Percentiles rank a stretch among this genome's conserved stretches.
phyloP scores from a whole-genome alignment of 2,113 vertebrate genomes.

The Albula glossodonta region DNA sequence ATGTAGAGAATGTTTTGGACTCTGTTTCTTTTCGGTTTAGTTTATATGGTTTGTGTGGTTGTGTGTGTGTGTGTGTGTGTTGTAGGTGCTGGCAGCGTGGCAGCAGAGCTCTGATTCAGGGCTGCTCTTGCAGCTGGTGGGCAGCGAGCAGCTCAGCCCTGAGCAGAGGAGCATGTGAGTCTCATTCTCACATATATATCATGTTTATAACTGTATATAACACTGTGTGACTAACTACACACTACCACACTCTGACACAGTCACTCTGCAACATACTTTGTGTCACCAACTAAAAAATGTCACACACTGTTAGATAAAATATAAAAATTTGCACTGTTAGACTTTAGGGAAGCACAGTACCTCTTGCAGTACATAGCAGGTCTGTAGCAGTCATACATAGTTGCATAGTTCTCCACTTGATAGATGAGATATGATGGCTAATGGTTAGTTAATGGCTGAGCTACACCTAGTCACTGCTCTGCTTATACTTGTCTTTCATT shows the following conservation, averaged over 20 bases:
- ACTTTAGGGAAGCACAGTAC: too few species aligned
- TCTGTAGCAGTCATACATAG: too few species aligned
- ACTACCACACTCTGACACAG: neutral
- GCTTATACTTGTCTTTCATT: too few species aligned
- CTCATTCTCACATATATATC: neutral
- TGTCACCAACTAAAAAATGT: too few species aligned
- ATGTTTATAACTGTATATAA: neutral
- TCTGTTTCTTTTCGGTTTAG: neutral
- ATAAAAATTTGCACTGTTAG: too few species aligned
- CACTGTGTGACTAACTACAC: neutral
- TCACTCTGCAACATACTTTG: neutral
- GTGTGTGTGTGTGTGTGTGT: conserved; percentile 10
- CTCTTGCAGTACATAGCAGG: too few species aligned
- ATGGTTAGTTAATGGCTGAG: too few species aligned
- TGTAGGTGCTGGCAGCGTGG: conserved; percentile 17
- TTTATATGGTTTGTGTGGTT: neutral
- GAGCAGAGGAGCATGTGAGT: conserved; percentile 81
- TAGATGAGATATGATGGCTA: too few species aligned
- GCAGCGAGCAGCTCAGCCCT: conserved; percentile 74
- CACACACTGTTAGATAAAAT: too few species aligned
- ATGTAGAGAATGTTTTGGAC: too few species aligned
- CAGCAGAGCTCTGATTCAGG: conserved; percentile 69
- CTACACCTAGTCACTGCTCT: too few species aligned
- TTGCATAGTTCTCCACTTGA: too few species aligned
- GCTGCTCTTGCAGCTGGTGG: conserved; percentile 74